Conservation (phyloP, 2,113 vertebrate species). For the Cinclus cinclus region DNA sequence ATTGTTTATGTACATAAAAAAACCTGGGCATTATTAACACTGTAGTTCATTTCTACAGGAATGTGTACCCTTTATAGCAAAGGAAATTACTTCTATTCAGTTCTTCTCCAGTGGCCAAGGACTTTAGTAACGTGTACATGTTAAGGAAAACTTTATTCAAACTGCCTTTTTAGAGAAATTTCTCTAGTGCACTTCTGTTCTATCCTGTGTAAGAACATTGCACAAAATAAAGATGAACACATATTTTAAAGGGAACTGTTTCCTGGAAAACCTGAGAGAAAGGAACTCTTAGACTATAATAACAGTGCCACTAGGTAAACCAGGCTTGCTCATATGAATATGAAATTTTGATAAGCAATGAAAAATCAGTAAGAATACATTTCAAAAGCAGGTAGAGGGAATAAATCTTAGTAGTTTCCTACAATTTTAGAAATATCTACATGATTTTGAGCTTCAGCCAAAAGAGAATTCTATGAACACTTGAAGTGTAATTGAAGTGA, state of each 20-base stretch:
- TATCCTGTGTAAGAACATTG: background rate
- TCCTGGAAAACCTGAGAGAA: background rate
- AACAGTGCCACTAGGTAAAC: background rate
- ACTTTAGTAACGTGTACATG: background rate
- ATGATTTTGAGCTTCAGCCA: background rate
- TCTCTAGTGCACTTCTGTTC: background rate
- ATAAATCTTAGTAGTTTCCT: background rate
- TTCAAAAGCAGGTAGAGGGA: background rate
- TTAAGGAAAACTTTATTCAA: background rate
- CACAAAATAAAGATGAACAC: background rate
- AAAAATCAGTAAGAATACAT: background rate
- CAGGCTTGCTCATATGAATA: background rate
- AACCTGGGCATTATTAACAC: conserved; percentile 18
- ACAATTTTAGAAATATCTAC: background rate
- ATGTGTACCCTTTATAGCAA: background rate
- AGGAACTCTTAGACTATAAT: background rate
- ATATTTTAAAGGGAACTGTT: conserved; percentile 9
- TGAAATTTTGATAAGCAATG: background rate
- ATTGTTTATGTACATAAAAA: background rate
- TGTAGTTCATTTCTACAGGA: conserved; percentile 11
- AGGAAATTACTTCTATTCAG: background rate
- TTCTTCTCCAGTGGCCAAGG: background rate
- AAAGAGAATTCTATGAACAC: background rate
- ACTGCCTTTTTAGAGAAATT: conserved; percentile 9
- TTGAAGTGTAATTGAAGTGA: background rate